Percentiles rank a stretch among this genome's conserved stretches.
Conservation (phyloP, 1,140 invertebrate species). For the Theocolax elegans region DNA sequence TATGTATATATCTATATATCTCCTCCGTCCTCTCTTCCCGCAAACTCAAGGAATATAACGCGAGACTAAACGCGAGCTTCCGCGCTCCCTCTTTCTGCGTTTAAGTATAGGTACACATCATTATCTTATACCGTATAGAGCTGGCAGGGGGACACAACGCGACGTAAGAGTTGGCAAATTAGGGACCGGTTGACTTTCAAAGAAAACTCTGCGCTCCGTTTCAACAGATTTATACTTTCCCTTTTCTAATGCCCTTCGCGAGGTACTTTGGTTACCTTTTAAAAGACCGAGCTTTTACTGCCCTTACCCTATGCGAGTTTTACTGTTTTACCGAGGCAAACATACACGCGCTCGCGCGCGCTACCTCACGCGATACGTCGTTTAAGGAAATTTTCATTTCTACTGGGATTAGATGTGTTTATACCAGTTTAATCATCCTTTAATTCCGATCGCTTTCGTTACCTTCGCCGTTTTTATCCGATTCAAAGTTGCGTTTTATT, state of each 20-base stretch:
- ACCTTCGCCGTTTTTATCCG: too few species aligned
- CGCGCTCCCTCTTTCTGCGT: neutral
- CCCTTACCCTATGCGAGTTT: too few species aligned
- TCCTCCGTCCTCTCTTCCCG: neutral
- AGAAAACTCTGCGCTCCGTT: conserved; percentile 24
- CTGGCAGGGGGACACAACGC: neutral
- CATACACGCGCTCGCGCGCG: too few species aligned
- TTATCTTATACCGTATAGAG: conserved; percentile 41
- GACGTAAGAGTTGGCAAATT: conserved; percentile 16
- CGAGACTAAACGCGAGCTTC: neutral
- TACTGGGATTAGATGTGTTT: too few species aligned
- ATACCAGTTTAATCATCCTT: too few species aligned
- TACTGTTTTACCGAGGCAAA: too few species aligned
- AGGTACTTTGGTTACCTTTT: neutral
- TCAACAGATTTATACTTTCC: conserved; percentile 4
- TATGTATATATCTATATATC: neutral
- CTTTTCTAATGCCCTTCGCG: conserved; percentile 12
- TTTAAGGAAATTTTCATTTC: too few species aligned
- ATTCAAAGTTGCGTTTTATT: too few species aligned
- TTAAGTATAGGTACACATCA: conserved; percentile 44
- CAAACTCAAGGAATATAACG: neutral
- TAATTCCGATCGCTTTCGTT: too few species aligned
- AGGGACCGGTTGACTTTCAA: conserved; percentile 24
- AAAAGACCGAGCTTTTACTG: too few species aligned
- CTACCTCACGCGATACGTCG: too few species aligned